Evolutionary conservation across 2,113 vertebrate species (phyloP), one percentile per base, ranked within the genome.

Genomic region (Perognathus longimembris): DNA sequence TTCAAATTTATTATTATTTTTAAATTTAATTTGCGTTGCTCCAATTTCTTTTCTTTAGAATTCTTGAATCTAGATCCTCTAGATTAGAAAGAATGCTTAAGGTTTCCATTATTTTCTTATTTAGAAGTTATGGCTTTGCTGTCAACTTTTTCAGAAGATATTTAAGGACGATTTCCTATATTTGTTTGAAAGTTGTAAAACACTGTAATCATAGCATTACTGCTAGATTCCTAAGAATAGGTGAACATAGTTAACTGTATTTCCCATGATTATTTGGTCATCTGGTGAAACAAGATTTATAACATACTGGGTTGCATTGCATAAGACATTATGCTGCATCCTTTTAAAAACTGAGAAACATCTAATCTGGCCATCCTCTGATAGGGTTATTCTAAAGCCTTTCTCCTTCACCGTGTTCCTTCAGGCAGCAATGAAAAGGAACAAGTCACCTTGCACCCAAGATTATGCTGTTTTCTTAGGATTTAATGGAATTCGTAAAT

Each of bases 241-340:
- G 34, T 64, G n/a, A 75, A 30, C n/a, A 59, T 71, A 82, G 63
- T 57, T 90, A 83, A 89, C 79, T 91, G 6, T 40, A 67, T 4
- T 70, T 85, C 74, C 34, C 15, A 22, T 66, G 77, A 80, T 79
- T 69, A 86, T 14, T 61, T 74, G 75, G 67, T 92, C 75, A 81
- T 76, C 40, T 76, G 26, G 21, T 85, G 59, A 73, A 92, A 54
- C 75, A 73, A 74, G 17, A 92, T 93, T 91, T 93, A 74, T 90
- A 75, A 59, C 50, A 66, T 73, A 64, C 59, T 90, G 64, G 64
- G 63, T 71, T 90, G 1, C 1, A 78, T 67, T 90, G 50, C 40
- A 30, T 66, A 59, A 63, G 63, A 71, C 28, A 89, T 86, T 82
- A 45, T 83, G 20, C 26, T 76, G 34, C 15, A 93, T 79, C 21